Evolutionary conservation across 2,113 vertebrate genomes (phyloP), one percentile per base, ranked within the genome.

Genomic region (Conger conger): DNA sequence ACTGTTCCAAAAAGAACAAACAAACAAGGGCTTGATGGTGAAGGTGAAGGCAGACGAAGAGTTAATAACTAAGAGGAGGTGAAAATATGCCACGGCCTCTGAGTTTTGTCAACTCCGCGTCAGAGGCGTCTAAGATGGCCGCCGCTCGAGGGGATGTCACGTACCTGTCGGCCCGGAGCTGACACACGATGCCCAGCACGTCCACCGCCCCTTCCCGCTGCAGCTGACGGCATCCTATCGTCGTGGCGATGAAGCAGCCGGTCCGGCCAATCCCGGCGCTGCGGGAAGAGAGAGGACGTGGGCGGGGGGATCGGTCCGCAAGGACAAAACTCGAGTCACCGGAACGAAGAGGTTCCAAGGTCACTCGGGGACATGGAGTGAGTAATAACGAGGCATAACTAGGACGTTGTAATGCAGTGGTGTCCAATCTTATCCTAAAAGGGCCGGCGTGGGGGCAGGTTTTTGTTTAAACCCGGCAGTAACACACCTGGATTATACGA

Each of bases 211-310:
- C 97, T 86, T 98, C 97, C 89, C 95, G 88, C 92, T 96, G 96
- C 91, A 99, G 81, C 92, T 99, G 98, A 80, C 89, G 96, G 86
- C 98, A 99, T 84, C 98, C 98, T 83, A 98, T 98, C 45, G 96
- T 93, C 0, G 96, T 98, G 82, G 98, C 98, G 80, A 99, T 99
- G 90, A 99, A 99, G 88, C 98, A 99, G 17, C 98, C 98, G 0
- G 98, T 99, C 85, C 98, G 97, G 76, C 98, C 98, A 86, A 99
- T 99, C 85, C 98, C 98, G 76, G 98, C 98, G 82, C 98, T 99
- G 91, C 20, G 63, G 92, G 92, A 84, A 76, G 9, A 76, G 9
- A 90, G 88, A 89, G 7, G 88, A 83, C 82, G 78, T 76, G 36
- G 37, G 40, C 6, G 37, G 82, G 37, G 57, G 33, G 37, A 42